Base-by-base conservation (phyloP, 1,140 invertebrate genomes). In the Bombus balteatus region DNA sequence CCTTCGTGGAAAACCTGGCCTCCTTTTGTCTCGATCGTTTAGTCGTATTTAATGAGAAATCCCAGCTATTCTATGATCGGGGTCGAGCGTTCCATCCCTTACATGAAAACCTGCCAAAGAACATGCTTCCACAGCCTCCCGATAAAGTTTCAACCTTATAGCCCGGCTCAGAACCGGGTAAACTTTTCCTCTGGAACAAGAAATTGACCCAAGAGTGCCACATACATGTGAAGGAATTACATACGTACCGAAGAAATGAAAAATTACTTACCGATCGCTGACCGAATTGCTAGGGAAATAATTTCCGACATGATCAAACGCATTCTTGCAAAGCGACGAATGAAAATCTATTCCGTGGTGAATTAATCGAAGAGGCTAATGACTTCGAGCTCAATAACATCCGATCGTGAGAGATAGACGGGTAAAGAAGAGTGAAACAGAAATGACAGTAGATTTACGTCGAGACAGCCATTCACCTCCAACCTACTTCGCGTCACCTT, bases 21-120 rank as follows among this genome's bases (percentile, higher is more conserved):
- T 62, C 41, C 59, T 81, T 88, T 79, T 79, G 70, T 88, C 83
- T 79, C 78, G 53, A 39, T 57, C 85, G 70, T 89, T 89, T 86
- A 89, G 79, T 89, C 87, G 78, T 57, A 86, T 88, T 89, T 89
- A 89, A 89, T 83, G 83, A 89, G 87, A 89, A 89, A 71, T 86
- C 74, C 37, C 62, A 70, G 81, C 53, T 32, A 62, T 62, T 76
- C 73, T 32, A 66, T 43, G 73, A 78, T 57, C 82, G 73, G 34
- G 72, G 62, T 77, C 81, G 82, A 77, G 32, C 81, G 59, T 83
- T 68, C 28, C 39, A n/a, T 66, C 81, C 57, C 57, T 65, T 34
- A 43, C 71, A 43, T 6, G 73, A 66, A 66, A 66, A 53, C 59
- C 73, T 76, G 81, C 57, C 57, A 47, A 75, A 76, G n/a, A 75